A percentile compares a stretch with the other conserved stretches of the same genome.
Conservation (phyloP, 2,797 vertebrate species). For the Clangula hyemalis region DNA sequence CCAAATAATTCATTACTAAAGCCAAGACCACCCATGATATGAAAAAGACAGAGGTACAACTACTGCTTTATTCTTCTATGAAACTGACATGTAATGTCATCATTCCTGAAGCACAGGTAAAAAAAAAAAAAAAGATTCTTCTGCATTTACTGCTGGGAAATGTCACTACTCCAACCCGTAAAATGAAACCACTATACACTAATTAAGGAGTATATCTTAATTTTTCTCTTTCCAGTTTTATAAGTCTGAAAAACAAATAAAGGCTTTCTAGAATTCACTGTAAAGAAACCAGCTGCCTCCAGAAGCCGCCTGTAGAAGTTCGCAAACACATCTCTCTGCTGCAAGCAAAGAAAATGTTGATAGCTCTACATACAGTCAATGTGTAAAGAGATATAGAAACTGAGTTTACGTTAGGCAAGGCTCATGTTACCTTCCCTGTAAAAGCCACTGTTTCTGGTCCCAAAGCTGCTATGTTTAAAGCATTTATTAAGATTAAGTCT, state of each 20-base stretch:
- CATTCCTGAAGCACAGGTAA: background rate
- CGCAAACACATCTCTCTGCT: background rate
- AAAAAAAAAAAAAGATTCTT: background rate
- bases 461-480: background rate
- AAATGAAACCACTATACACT: background rate
- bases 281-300: background rate
- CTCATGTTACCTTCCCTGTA: background rate
- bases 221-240: background rate
- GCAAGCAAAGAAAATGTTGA: background rate
- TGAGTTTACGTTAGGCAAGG: background rate
- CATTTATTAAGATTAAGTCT: background rate
- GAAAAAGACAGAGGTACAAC: background rate
- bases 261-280: background rate
- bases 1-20: background rate
- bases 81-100: background rate
- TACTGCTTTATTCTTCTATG: background rate
- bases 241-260: background rate
- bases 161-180: background rate
- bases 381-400: background rate
- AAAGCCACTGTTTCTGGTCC: background rate
- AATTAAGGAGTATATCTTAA: background rate
- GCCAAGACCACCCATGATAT: background rate
- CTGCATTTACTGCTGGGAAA: background rate
- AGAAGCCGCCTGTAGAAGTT: background rate
- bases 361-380: fast-evolving